A percentile compares a stretch with the other conserved stretches of the same genome.
Conservation (phyloP, 92 coral and sea anemone genomes). For the Ricordea florida region DNA sequence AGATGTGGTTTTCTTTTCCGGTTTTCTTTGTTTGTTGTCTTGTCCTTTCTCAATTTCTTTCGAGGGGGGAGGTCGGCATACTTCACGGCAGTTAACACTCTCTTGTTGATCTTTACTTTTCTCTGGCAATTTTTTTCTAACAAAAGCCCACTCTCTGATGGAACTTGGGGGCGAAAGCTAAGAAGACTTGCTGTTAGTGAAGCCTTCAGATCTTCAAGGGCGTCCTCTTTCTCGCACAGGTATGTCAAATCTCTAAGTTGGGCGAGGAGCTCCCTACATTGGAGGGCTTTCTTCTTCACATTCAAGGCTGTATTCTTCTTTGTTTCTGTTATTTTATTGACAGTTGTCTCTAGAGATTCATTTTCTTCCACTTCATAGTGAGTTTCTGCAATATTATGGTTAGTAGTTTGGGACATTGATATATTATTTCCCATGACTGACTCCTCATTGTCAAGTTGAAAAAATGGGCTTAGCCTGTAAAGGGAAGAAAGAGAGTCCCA, state of each 20-base stretch:
- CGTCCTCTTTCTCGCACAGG: slow-evolving; percentile 26
- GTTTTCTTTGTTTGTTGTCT: neutral
- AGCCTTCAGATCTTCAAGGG: slow-evolving; percentile 4
- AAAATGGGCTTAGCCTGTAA: slow-evolving; percentile 8
- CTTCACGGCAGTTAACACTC: neutral
- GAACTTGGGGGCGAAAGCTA: slow-evolving; percentile 5
- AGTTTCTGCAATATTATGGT: neutral
- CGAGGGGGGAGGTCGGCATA: neutral
- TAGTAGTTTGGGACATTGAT: slow-evolving; percentile 11
- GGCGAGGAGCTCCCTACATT: slow-evolving; percentile 13
- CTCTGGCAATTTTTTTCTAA: neutral
- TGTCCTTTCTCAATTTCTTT: neutral
- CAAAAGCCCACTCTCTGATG: slow-evolving; percentile 26
- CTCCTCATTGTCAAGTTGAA: slow-evolving; percentile 16
- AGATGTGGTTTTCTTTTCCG: neutral
- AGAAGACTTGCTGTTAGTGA: neutral
- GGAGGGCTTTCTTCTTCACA: slow-evolving; percentile 3
- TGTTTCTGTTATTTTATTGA: neutral
- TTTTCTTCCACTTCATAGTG: neutral
- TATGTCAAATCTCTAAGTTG: slow-evolving; percentile 18
- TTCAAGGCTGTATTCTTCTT: neutral
- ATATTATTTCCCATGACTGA: too few relatives aligned
- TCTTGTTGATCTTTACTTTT: neutral
- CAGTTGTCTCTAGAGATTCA: neutral
- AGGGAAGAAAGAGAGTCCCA: slow-evolving; percentile 1